Base-by-base conservation (phyloP, 2,888 invertebrate genomes). In the Hypsopygia costalis region DNA sequence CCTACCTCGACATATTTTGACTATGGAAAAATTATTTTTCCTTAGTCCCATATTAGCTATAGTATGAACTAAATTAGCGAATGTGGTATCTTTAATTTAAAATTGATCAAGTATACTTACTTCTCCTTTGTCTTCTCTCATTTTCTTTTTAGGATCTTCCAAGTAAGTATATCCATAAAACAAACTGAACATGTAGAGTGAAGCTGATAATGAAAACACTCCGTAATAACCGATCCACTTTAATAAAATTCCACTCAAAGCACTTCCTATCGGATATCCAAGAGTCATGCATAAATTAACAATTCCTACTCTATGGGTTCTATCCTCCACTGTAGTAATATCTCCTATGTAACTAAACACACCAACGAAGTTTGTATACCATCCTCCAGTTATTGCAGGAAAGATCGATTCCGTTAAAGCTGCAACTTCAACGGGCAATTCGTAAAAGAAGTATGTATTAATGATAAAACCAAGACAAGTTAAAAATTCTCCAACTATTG, bases 261-360 rank as follows among this genome's bases (percentile, higher is more conserved):
- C 95, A 81, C 96, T 94, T 0, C 97, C 97, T 6, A 97, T 90
- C 0, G 97, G 96, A 36, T 95, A 94, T 0, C 97, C 96, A 11
- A 97, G 81, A 0, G 96, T 95, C 66, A 95, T 93, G 74, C 95
- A 96, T 11, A 97, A 92, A 73, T 97, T 97, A 36, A 96, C 93
- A 39, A 97, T 92, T 4, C 96, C 96, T 28, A 97, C 94, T 54
- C 97, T 88, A 11, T 95, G 87, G 0, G 97, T 97, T 52, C 97
- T 90, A 36, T 93, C 93, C 66, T 96, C 94, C 37, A 92, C 91
- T 0, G 94, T 93, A 1, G 97, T 96, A 8, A 96, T 93, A 63
- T 97, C 96, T 28, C 94, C 94, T 36, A 97, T 93, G 69, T 96
- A 97, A 75, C 95, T 95, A 78, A 97, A 95, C 37, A 96, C 93